These are phyloP conservation scores for Siniperca obscura DNA, from an alignment of 2,797 vertebrate genomes.

Conservation along the genomic window DNA sequence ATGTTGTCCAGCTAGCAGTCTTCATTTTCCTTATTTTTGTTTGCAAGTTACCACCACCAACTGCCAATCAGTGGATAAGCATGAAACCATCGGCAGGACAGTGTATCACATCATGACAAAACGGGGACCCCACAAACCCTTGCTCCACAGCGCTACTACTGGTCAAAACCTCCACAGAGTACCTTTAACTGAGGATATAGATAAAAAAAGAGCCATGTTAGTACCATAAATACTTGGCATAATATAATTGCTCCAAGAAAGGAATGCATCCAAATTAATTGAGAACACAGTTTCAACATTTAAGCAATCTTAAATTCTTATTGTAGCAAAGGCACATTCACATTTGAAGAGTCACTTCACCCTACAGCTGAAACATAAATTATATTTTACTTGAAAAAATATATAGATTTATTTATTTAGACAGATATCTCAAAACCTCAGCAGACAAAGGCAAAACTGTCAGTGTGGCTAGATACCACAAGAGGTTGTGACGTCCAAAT, in stretches of 20 bases:
- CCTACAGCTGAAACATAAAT: too few species aligned
- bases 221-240: background rate
- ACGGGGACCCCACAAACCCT: background rate
- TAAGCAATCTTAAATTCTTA: background rate
- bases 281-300: background rate
- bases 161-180: background rate
- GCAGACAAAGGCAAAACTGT: conserved; percentile 27
- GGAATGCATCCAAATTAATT: too few species aligned
- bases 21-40: background rate
- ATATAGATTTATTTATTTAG: too few species aligned
- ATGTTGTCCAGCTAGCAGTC: background rate
- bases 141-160: background rate
- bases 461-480: conserved; percentile 30
- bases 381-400: too few species aligned
- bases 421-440: conserved; percentile 12
- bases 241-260: background rate
- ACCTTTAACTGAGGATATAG: background rate
- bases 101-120: background rate
- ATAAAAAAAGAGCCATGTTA: background rate
- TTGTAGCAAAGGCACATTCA: background rate
- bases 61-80: background rate
- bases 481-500: conserved; percentile 38
- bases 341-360: background rate
- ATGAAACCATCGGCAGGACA: background rate
- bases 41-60: background rate